Percentiles rank a stretch among this genome's conserved stretches.
Evolutionary conservation across 2,113 vertebrate genomes (phyloP).

Genomic region (Bungarus multicinctus): DNA sequence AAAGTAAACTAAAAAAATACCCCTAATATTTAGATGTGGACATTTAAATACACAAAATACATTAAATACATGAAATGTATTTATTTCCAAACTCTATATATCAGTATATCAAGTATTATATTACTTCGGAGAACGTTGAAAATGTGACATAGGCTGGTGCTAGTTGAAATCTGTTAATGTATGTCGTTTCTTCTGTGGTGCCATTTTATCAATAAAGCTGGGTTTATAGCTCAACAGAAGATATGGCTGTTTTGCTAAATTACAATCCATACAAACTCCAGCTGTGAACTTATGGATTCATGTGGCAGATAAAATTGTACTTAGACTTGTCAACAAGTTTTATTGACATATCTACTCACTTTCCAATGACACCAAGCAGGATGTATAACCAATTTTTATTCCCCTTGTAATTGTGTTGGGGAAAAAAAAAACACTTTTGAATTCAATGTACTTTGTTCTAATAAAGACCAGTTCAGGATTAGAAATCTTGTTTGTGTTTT

Average conservation of each 20-base stretch:
- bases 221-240: slow-evolving; percentile 63
- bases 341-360: not conserved
- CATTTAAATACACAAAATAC: slow-evolving; percentile 31
- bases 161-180: slow-evolving; percentile 60
- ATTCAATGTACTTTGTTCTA: not conserved
- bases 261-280: slow-evolving; percentile 63
- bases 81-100: slow-evolving; percentile 51
- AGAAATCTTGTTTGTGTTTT: not conserved
- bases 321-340: not conserved
- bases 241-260: slow-evolving; percentile 63
- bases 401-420: not conserved
- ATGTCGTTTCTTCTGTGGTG: slow-evolving; percentile 62
- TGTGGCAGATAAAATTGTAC: not conserved
- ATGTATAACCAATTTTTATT: not conserved
- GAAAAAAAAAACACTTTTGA: not conserved
- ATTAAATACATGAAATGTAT: slow-evolving; percentile 43
- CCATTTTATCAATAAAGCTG: slow-evolving; percentile 63
- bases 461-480: not conserved
- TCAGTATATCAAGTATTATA: slow-evolving; percentile 52
- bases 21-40: slow-evolving; percentile 37
- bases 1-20: no score
- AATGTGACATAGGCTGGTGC: slow-evolving; percentile 48
- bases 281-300: slow-evolving; percentile 63
- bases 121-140: slow-evolving; percentile 46
- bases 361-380: not conserved